Conservation (phyloP, 2,113 vertebrate species). For the Bagarius yarrelli region DNA sequence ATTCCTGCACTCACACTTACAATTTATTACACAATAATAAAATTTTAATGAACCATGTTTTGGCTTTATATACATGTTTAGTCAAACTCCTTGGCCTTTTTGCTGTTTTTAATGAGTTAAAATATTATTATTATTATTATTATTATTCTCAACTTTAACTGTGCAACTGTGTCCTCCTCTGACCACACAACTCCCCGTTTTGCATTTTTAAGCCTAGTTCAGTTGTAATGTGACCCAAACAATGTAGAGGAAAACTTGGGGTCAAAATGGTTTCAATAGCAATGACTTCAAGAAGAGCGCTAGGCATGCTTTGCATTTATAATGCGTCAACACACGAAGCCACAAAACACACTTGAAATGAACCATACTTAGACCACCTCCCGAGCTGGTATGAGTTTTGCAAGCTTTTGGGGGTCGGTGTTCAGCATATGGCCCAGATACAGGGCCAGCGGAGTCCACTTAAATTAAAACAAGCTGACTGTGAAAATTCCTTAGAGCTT, state of each 20-base stretch:
- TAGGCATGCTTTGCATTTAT: neutral
- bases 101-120: neutral
- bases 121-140: neutral
- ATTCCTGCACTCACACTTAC: neutral
- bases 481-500: neutral
- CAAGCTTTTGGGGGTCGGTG: too few species aligned
- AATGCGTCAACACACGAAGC: neutral
- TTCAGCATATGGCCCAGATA: neutral
- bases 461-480: neutral
- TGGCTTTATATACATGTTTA: neutral
- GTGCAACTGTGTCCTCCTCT: neutral
- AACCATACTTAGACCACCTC: slow-evolving; percentile 14
- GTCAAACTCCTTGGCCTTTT: neutral
- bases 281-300: neutral
- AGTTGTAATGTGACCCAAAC: neutral
- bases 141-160: neutral
- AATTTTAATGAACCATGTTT: neutral
- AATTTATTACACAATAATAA: neutral
- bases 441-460: neutral
- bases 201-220: neutral
- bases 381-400: neutral
- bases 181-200: neutral
- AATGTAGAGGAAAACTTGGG: neutral
- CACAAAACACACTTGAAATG: neutral
- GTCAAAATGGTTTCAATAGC: neutral